Evolutionary conservation across 2,113 vertebrate genomes (phyloP).

Genomic region (Rhinolophus sinicus): DNA sequence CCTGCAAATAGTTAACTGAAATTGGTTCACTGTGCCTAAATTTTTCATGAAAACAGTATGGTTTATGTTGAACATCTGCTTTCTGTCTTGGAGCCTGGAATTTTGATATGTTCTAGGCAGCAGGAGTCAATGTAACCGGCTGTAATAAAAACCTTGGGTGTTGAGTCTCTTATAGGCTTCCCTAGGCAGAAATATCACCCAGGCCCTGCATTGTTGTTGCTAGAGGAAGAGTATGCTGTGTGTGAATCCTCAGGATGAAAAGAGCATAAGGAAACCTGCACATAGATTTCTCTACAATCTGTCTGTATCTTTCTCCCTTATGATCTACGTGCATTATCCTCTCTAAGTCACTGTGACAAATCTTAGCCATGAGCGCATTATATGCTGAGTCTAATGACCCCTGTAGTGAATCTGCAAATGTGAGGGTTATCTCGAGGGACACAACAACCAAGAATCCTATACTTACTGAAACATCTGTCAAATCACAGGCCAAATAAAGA

Average conservation of each 20-base stretch:
- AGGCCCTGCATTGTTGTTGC: background rate
- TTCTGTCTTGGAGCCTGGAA: background rate
- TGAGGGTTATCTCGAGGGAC: background rate
- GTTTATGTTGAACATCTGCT: background rate
- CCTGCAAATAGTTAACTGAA: background rate
- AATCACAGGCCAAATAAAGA: background rate
- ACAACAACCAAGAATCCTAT: background rate
- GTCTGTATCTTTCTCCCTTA: background rate
- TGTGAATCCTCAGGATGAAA: background rate
- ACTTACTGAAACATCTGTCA: background rate
- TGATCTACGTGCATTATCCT: background rate
- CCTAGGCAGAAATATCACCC: background rate
- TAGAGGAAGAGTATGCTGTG: background rate
- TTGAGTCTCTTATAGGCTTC: background rate
- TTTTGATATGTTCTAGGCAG: background rate
- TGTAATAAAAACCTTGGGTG: background rate
- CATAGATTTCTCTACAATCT: background rate
- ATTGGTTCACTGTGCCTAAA: background rate
- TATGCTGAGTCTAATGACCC: background rate
- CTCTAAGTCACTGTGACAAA: background rate
- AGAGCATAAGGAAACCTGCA: background rate
- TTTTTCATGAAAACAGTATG: background rate
- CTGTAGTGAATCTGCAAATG: background rate
- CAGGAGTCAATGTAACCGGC: background rate
- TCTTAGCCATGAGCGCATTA: background rate